Base-by-base conservation (phyloP, 2,888 invertebrate genomes). In the Ariolimax columbianus region DNA sequence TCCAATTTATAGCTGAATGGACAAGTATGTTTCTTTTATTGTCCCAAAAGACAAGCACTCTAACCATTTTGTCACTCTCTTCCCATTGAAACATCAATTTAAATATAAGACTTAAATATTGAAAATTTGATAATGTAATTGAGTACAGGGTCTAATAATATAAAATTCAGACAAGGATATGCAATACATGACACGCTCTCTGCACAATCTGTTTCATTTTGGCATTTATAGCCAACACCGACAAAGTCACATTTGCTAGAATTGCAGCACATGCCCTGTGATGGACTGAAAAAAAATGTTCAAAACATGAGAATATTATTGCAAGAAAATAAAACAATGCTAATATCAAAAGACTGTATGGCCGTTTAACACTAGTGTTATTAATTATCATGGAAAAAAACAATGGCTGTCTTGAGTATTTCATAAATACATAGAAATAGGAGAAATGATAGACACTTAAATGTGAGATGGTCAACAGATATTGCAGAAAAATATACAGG, bases 81-180 rank as follows among this genome's bases (percentile, higher is more conserved):
- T n/a, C n/a, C n/a, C n/a, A n/a, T n/a, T n/a, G n/a, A n/a, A n/a
- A n/a, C n/a, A n/a, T n/a, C n/a, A n/a, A n/a, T n/a, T n/a, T n/a
- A 7, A 55, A 17, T 11, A 19, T 55, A 55, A 55, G 23, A 55
- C 17, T n/a, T 17, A 55, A 55, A 6, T 23, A 63, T 4, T 30
- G 63, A 63, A 23, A 63, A 23, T 63, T 63, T 4, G 0, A 63
- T 23, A 30, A 63, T 63, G 4, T 63, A 30, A 59, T 59, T 59
- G 63, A 30, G 63, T 43, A 43, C n/a, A 23, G 43, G 17, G 55
- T 55, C 23, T 17, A 55, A 2, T 38, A 38, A 1, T 17, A 59
- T 26, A 23, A 4, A 59, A 59, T 33, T 14, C 30, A 66, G 2
- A 83, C 55, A 87, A 87, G 87, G 87, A 87, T 87, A 87, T 87